Conservation (phyloP, 23 tunicate genomes). For the Clavelina lepadiformis region DNA sequence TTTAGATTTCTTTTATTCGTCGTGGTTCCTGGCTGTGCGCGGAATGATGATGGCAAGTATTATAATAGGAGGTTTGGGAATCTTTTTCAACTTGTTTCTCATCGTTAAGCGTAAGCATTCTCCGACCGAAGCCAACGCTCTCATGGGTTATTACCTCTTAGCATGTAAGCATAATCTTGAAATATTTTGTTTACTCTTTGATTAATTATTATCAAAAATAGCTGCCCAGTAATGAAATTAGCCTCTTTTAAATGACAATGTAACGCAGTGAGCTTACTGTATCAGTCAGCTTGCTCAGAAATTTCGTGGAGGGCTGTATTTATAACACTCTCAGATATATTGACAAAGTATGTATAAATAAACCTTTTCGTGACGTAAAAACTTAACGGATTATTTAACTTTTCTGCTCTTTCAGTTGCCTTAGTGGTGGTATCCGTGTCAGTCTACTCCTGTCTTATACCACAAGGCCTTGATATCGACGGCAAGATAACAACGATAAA, state of each 20-base stretch:
- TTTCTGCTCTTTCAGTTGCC: conserved; percentile 32
- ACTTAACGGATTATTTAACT: too few species aligned
- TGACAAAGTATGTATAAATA: too few species aligned
- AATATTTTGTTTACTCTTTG: too few species aligned
- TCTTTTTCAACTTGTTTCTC: conserved; percentile 31
- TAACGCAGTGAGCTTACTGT: too few species aligned
- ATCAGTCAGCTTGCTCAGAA: too few species aligned
- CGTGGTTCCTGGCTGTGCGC: conserved; percentile 67
- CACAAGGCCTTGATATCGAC: conserved; percentile 25
- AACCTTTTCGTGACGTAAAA: too few species aligned
- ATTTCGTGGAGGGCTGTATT: too few species aligned
- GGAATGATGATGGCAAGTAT: conserved; percentile 82
- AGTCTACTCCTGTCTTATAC: conserved; percentile 38
- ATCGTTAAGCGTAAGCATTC: conserved; percentile 10
- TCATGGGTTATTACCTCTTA: conserved; percentile 58
- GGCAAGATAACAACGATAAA: conserved; percentile 26
- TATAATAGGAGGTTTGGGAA: conserved; percentile 54
- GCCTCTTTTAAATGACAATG: too few species aligned
- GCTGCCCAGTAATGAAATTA: too few species aligned
- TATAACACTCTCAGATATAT: too few species aligned
- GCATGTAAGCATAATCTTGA: conserved; percentile 49
- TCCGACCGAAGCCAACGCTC: conserved; percentile 18
- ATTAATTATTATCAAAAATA: too few species aligned
- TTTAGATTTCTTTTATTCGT: conserved; percentile 59
- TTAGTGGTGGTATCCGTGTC: conserved; percentile 40